Evolutionary conservation across 2,888 invertebrate genomes (phyloP).

Genomic region (Dasysyrphus tricinctus): DNA sequence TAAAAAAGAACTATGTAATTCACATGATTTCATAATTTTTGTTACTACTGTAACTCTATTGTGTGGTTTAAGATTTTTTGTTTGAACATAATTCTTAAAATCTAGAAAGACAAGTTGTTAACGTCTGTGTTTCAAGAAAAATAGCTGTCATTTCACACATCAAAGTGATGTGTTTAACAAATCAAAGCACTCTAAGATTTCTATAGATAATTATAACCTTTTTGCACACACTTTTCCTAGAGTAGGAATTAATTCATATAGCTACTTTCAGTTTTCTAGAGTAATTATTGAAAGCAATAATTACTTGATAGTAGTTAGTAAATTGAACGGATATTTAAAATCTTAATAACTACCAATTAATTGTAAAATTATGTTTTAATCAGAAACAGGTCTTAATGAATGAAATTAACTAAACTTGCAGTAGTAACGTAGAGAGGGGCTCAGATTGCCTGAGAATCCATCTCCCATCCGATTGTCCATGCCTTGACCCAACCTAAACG

Average conservation of each 20-base stretch:
- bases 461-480: too few relatives aligned
- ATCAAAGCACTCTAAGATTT: background rate
- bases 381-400: background rate
- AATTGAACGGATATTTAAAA: slow-evolving; percentile 13
- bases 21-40: background rate
- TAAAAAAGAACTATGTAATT: background rate
- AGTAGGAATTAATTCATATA: background rate
- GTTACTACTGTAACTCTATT: background rate
- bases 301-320: background rate
- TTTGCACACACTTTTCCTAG: background rate
- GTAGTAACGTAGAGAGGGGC: too few relatives aligned
- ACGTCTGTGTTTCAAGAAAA: slow-evolving; percentile 14
- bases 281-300: slow-evolving; percentile 1
- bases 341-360: background rate
- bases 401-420: background rate
- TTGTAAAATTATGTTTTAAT: background rate
- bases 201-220: background rate
- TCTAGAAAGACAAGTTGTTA: background rate
- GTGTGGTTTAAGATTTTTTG: background rate
- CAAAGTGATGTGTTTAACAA: background rate
- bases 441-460: too few relatives aligned
- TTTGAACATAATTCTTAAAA: background rate
- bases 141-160: slow-evolving; percentile 11
- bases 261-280: background rate
- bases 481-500: too few relatives aligned